Percentiles rank a stretch among this genome's conserved stretches.
Evolutionary conservation across 2,888 invertebrate genomes (phyloP).

Genomic region (Idaea aversata): DNA sequence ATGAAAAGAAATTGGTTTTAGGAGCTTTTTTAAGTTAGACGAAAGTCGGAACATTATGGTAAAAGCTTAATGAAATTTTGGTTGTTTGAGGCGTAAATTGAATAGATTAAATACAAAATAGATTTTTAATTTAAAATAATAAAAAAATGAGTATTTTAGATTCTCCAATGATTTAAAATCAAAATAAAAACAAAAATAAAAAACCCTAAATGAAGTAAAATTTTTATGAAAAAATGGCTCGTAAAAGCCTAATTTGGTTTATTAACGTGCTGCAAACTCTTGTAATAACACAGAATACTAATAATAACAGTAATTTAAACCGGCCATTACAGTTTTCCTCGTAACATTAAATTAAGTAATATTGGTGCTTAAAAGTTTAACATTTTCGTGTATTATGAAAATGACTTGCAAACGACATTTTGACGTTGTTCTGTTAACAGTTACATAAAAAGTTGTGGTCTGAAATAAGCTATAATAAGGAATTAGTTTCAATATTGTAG

Average conservation of each 20-base stretch:
- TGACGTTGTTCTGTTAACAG: not conserved
- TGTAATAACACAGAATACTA: not conserved
- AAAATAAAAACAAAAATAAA: too few species aligned
- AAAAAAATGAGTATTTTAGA: too few species aligned
- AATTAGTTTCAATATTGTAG: too few species aligned
- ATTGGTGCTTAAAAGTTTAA: not conserved
- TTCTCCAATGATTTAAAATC: too few species aligned
- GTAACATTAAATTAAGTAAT: not conserved
- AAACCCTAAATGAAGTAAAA: too few species aligned
- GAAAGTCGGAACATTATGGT: not conserved
- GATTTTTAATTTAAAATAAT: too few species aligned
- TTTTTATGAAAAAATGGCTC: not conserved
- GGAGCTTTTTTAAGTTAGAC: not conserved
- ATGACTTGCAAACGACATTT: not conserved
- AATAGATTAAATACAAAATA: not conserved
- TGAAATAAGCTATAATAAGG: too few species aligned
- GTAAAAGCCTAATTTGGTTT: not conserved
- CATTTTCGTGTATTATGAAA: not conserved
- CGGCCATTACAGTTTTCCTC: slow-evolving; percentile 17
- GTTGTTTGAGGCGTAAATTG: not conserved
- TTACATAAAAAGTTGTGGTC: not conserved
- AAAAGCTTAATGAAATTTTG: not conserved
- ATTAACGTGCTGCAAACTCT: not conserved
- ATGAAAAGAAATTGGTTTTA: not conserved
- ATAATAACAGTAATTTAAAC: slow-evolving; percentile 14